phyloP scores from a whole-genome alignment of 2,113 vertebrate species.

The Halcyon malimbica region DNA sequence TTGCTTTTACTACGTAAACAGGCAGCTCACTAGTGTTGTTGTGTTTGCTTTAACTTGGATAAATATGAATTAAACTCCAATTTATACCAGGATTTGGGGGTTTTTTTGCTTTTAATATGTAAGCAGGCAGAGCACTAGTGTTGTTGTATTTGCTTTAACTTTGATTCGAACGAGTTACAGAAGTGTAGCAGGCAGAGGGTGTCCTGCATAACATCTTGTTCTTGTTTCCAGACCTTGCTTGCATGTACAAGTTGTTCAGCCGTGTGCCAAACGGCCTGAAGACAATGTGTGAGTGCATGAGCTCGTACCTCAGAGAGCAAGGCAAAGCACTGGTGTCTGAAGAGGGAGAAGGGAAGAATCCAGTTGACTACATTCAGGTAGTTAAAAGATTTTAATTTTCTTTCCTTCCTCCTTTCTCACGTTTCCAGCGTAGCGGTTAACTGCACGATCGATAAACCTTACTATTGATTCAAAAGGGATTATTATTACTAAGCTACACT shows the following conservation, averaged over 20 bases:
- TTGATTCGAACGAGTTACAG: neutral
- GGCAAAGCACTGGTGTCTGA: slow-evolving; percentile 97
- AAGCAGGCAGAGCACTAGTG: neutral
- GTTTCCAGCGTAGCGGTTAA: neutral
- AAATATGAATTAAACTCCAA: no score
- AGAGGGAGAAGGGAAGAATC: slow-evolving; percentile 97
- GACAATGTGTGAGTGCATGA: slow-evolving; percentile 99
- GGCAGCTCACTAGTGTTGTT: neutral
- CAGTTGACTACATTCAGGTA: slow-evolving; percentile 98
- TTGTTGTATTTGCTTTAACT: neutral
- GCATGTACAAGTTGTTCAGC: slow-evolving; percentile 98
- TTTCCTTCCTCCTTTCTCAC: neutral
- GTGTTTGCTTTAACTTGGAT: neutral
- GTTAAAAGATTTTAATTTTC: neutral
- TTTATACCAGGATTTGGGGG: neutral
- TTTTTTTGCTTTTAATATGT: no score
- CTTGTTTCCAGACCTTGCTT: slow-evolving; percentile 87
- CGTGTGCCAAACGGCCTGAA: slow-evolving; percentile 96
- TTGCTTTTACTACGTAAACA: no score
- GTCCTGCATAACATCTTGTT: slow-evolving; percentile 20
- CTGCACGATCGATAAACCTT: neutral
- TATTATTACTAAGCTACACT: neutral
- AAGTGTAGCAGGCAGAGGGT: neutral
- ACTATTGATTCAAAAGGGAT: neutral
- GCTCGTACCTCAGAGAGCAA: slow-evolving; percentile 93